Conservation (phyloP, 1,140 invertebrate species). For the Episyrphus balteatus region DNA sequence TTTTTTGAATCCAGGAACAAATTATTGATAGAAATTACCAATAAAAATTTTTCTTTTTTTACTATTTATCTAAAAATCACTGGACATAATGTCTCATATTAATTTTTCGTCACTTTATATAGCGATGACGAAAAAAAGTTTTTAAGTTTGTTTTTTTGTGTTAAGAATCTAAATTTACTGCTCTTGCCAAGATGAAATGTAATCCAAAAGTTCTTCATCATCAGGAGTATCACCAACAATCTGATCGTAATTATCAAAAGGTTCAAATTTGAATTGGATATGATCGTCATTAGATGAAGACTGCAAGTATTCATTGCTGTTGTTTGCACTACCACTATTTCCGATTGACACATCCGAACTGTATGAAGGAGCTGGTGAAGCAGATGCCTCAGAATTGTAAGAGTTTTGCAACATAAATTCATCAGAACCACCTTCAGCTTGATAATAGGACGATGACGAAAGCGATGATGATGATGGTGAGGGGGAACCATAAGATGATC, state of each 20-base stretch:
- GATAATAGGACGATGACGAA: slow-evolving; percentile 6
- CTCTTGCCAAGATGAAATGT: slow-evolving; percentile 78
- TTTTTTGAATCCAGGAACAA: no score
- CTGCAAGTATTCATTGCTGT: slow-evolving; percentile 25
- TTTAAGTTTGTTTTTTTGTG: no score
- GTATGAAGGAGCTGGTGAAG: slow-evolving; percentile 69
- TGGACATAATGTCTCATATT: no score
- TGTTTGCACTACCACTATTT: slow-evolving; percentile 36
- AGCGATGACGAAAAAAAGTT: no score
- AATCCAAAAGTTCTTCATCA: slow-evolving; percentile 83
- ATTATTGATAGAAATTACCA: no score
- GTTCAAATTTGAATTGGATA: slow-evolving; percentile 45
- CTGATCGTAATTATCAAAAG: slow-evolving; percentile 60
- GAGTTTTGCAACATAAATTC: slow-evolving; percentile 13
- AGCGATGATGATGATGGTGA: slow-evolving; percentile 7
- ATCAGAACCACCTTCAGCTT: neutral
- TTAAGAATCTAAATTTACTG: slow-evolving; percentile 34
- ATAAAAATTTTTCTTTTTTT: no score
- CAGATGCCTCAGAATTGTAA: slow-evolving; percentile 53
- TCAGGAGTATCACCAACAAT: slow-evolving; percentile 54
- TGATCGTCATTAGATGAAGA: slow-evolving; percentile 15
- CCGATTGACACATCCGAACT: slow-evolving; percentile 56
- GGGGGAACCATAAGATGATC: neutral
- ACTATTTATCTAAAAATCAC: no score
- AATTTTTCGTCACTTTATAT: no score